A percentile compares a stretch with the other conserved stretches of the same genome.
phyloP scores from a whole-genome alignment of 2,113 vertebrate genomes.

The Oostethus manadensis region DNA sequence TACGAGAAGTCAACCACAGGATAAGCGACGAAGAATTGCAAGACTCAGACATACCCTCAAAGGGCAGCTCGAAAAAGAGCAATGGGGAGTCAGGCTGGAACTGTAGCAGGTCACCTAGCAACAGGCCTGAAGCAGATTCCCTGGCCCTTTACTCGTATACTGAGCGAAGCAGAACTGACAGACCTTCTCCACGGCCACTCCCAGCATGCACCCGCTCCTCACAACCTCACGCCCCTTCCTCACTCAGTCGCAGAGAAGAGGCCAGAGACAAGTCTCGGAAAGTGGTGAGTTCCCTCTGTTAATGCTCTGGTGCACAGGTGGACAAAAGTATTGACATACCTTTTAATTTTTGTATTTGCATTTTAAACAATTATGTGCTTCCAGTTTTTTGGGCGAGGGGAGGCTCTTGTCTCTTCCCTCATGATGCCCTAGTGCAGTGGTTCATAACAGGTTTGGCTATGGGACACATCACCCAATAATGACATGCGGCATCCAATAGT shows the following conservation, averaged over 20 bases:
- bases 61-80: slow-evolving; percentile 75
- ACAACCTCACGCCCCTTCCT: slow-evolving; percentile 65
- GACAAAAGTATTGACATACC: neutral
- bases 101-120: slow-evolving; percentile 57
- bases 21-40: slow-evolving; percentile 57
- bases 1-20: slow-evolving; percentile 41
- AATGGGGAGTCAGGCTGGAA: slow-evolving; percentile 50
- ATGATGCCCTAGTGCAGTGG: too few relatives aligned
- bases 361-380: too few relatives aligned
- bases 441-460: too few relatives aligned
- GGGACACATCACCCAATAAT: too few relatives aligned
- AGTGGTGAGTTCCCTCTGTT: slow-evolving; percentile 74
- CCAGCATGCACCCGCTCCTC: slow-evolving; percentile 68
- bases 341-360: too few relatives aligned
- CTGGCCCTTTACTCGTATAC: slow-evolving; percentile 78
- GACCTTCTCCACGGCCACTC: slow-evolving; percentile 57
- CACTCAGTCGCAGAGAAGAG: slow-evolving; percentile 78
- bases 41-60: slow-evolving; percentile 79
- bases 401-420: too few relatives aligned
- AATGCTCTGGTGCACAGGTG: neutral
- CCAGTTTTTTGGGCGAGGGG: too few relatives aligned
- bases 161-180: slow-evolving; percentile 66
- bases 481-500: too few relatives aligned
- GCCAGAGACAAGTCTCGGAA: slow-evolving; percentile 79
- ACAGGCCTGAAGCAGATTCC: slow-evolving; percentile 61